phyloP scores from a whole-genome alignment of 2,888 invertebrate species.

The Incurvaria masculella region DNA sequence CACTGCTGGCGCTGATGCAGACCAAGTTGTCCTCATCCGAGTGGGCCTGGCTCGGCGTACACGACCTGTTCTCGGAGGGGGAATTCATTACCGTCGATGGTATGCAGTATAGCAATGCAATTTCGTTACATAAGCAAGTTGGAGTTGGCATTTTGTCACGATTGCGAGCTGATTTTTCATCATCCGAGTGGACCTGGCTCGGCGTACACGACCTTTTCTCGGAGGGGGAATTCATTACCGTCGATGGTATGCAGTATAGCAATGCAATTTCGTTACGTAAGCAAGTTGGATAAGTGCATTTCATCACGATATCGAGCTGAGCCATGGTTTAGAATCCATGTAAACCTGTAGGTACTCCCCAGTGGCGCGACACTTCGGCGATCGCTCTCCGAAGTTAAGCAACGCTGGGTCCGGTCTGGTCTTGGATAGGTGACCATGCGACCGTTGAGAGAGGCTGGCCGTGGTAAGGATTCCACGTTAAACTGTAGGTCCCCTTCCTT shows the following conservation, averaged over 20 bases:
- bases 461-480: too few relatives aligned
- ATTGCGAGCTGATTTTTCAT: constrained; percentile 18
- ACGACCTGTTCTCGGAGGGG: constrained; percentile 1
- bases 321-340: background rate
- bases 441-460: too few relatives aligned
- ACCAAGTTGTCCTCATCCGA: background rate
- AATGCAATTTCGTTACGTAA: too few relatives aligned
- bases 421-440: too few relatives aligned
- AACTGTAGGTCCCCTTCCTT: too few relatives aligned
- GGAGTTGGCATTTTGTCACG: constrained; percentile 21
- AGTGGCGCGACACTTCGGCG: too few relatives aligned
- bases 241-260: constrained; percentile 27
- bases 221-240: constrained; percentile 30
- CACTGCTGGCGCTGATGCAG: constrained; percentile 23
- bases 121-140: too few relatives aligned
- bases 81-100: constrained; percentile 4
- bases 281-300: constrained; percentile 24
- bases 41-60: constrained; percentile 1
- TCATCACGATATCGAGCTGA: constrained; percentile 20
- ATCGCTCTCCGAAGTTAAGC: too few relatives aligned
- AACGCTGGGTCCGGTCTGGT: too few relatives aligned
- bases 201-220: constrained; percentile 28
- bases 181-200: constrained; percentile 10
- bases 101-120: too few relatives aligned
- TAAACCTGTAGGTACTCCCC: too few relatives aligned